Percentiles rank a stretch among this genome's conserved stretches.
Conservation (phyloP, 2,113 vertebrate genomes). For the Sterrhoptilus dennistouni region DNA sequence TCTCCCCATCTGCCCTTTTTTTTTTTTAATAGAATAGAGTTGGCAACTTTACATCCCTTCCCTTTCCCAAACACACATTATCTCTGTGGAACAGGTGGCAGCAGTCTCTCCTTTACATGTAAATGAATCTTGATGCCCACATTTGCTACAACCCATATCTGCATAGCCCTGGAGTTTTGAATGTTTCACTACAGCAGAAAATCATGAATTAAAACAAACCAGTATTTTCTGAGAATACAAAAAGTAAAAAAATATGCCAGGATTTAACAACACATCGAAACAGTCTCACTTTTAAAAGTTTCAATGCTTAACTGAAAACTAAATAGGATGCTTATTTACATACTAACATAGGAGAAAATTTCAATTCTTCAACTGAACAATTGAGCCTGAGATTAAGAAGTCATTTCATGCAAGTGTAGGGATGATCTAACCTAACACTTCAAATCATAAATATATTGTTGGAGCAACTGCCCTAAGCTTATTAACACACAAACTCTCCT, state of each 20-base stretch:
- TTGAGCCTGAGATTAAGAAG: background rate
- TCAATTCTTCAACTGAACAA: background rate
- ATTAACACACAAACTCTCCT: background rate
- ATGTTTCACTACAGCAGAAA: background rate
- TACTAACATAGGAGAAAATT: background rate
- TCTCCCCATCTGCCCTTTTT: slow-evolving; percentile 25
- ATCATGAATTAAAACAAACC: background rate
- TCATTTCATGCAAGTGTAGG: background rate
- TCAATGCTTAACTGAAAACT: background rate
- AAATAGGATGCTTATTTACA: background rate
- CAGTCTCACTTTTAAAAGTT: background rate
- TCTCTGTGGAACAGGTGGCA: slow-evolving; percentile 74
- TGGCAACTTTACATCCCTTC: slow-evolving; percentile 64
- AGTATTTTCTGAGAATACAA: background rate
- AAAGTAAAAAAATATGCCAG: background rate
- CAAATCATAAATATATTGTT: background rate
- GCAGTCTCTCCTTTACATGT: slow-evolving; percentile 64
- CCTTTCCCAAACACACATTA: slow-evolving; percentile 63
- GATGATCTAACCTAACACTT: background rate
- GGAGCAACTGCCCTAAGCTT: background rate
- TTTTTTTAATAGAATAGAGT: slow-evolving; percentile 34
- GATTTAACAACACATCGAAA: background rate
- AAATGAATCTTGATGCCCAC: slow-evolving; percentile 50
- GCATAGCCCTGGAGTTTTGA: slow-evolving; percentile 1
- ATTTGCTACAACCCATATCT: slow-evolving; percentile 42